Percentiles rank a stretch among this genome's conserved stretches.
phyloP scores from a whole-genome alignment of 2,888 invertebrate genomes.

The Aleiodes testaceus region DNA sequence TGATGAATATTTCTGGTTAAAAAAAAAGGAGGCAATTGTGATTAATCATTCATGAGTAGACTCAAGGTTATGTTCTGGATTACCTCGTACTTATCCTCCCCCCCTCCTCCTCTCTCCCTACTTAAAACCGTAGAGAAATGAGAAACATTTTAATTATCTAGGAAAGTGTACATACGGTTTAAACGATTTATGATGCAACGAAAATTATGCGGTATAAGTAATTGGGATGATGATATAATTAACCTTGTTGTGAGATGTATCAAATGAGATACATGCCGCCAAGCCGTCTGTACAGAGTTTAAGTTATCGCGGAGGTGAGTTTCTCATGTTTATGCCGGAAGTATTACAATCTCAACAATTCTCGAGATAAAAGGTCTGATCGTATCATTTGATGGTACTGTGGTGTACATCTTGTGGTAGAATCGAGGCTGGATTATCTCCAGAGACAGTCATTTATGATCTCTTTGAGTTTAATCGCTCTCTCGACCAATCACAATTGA shows the following conservation, averaged over 20 bases:
- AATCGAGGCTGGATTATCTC: neutral
- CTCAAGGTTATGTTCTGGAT: conserved; percentile 41
- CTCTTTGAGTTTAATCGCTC: too few species aligned
- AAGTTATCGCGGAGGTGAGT: neutral
- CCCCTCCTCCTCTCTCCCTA: neutral
- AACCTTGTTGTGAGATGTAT: conserved; percentile 25
- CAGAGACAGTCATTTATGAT: too few species aligned
- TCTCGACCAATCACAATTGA: too few species aligned
- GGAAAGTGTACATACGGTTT: conserved; percentile 18
- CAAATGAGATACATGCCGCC: conserved; percentile 31
- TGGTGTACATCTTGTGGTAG: conserved; percentile 15
- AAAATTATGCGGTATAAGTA: conserved; percentile 33
- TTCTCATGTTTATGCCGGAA: conserved; percentile 23
- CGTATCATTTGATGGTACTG: conserved; percentile 29
- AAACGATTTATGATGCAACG: conserved; percentile 15
- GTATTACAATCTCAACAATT: neutral
- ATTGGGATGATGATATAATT: conserved; percentile 43
- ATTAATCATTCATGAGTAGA: conserved; percentile 28
- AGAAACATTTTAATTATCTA: conserved; percentile 42
- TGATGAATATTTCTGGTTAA: neutral
- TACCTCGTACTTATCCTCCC: neutral
- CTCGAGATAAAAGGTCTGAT: conserved; percentile 10
- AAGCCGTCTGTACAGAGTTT: conserved; percentile 5
- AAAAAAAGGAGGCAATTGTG: neutral
- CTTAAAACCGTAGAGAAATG: conserved; percentile 26